Conservation (phyloP, 2,888 invertebrate genomes). For the Periphyllus acericola region DNA sequence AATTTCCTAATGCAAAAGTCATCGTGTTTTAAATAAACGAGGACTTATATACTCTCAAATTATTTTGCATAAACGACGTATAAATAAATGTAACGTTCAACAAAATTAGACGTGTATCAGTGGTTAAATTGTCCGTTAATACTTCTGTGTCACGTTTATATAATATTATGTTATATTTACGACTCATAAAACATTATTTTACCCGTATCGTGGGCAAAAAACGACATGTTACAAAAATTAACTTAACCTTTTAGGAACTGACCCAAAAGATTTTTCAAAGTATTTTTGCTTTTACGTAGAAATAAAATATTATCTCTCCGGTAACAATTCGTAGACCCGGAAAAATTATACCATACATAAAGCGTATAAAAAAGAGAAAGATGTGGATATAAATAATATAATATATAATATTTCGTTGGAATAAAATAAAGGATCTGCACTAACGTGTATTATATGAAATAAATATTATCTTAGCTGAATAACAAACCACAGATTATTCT, state of each 20-base stretch:
- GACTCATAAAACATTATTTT: background rate
- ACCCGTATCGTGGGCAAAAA: background rate
- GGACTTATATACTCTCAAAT: background rate
- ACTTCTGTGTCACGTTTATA: background rate
- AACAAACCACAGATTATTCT: no score
- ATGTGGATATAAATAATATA: background rate
- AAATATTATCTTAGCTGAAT: background rate
- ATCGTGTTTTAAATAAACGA: background rate
- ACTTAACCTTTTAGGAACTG: background rate
- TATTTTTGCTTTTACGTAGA: background rate
- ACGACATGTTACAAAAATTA: background rate
- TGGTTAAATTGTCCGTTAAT: background rate
- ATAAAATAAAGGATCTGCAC: no score
- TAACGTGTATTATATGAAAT: no score
- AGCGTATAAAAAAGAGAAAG: background rate
- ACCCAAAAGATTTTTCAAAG: background rate
- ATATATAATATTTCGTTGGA: no score
- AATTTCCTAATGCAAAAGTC: background rate
- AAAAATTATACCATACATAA: background rate
- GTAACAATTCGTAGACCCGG: background rate
- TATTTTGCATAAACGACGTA: background rate
- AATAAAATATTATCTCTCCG: background rate
- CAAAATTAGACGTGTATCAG: background rate
- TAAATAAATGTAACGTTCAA: background rate
- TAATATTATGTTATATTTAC: background rate